A percentile compares a stretch with the other conserved stretches of the same genome.
Evolutionary conservation across 2,113 vertebrate species (phyloP).

Genomic region (Xiphophorus couchianus): DNA sequence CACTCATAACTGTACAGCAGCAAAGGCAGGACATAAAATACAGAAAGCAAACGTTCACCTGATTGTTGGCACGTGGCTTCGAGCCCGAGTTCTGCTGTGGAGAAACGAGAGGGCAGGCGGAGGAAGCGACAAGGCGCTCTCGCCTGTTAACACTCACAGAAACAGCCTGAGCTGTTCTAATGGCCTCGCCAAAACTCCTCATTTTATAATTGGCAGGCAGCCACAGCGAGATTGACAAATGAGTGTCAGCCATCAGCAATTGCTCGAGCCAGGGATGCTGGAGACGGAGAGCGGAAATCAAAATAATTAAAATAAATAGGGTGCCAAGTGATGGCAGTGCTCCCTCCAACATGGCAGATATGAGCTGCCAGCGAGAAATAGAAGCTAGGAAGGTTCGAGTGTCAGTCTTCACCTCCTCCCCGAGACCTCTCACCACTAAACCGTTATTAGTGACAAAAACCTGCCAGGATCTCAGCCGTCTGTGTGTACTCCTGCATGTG

Average conservation of each 20-base stretch:
- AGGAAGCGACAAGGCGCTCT: conserved; percentile 44
- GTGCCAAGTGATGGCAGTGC: conserved; percentile 69
- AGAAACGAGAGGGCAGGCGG: conserved; percentile 30
- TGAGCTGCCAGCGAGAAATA: conserved; percentile 48
- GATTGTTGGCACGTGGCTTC: conserved; percentile 17
- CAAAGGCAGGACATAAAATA: conserved; percentile 52
- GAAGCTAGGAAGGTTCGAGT: conserved; percentile 35
- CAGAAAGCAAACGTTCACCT: conserved; percentile 38
- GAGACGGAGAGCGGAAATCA: conserved; percentile 70
- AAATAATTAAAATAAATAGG: conserved; percentile 86
- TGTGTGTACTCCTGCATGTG: background rate
- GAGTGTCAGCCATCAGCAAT: conserved; percentile 79
- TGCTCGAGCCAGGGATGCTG: conserved; percentile 68
- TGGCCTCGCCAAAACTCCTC: conserved; percentile 78
- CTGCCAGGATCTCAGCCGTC: conserved; percentile 39
- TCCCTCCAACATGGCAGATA: conserved; percentile 65
- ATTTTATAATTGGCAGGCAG: conserved; percentile 80
- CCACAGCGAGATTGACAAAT: conserved; percentile 77
- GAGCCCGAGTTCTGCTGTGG: conserved; percentile 12
- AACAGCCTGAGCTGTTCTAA: conserved; percentile 72
- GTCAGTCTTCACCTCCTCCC: conserved; percentile 65
- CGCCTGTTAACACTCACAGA: conserved; percentile 62
- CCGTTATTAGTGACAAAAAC: conserved; percentile 69
- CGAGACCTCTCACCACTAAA: conserved; percentile 65
- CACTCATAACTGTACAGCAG: conserved; percentile 29